Evolutionary conservation across 2,113 vertebrate species (phyloP).

Genomic region (Plestiodon gilberti): DNA sequence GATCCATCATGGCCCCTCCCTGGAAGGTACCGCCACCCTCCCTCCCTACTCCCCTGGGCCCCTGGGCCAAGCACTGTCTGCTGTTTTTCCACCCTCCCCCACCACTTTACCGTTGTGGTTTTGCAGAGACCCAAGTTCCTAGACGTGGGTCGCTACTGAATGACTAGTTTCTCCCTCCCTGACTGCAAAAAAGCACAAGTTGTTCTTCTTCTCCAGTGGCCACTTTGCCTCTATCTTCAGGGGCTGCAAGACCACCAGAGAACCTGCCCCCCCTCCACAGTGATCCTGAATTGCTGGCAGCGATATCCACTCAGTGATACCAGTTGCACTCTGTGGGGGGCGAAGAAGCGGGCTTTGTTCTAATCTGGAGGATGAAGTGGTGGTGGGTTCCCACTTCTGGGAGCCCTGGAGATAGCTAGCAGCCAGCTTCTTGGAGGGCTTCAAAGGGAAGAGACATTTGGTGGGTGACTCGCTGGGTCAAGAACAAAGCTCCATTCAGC

Average conservation of each 20-base stretch:
- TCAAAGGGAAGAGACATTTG: constrained; percentile 61
- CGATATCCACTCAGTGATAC: constrained; percentile 2
- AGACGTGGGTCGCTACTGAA: background rate
- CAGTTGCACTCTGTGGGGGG: constrained; percentile 36
- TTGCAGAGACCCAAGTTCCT: background rate
- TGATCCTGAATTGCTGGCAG: constrained; percentile 15
- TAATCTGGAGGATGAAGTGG: constrained; percentile 48
- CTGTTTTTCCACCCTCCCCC: background rate
- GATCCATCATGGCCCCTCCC: too few species aligned
- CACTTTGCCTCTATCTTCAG: background rate
- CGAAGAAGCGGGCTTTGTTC: constrained; percentile 32
- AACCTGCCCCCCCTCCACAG: background rate
- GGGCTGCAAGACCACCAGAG: background rate
- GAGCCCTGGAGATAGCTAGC: constrained; percentile 48
- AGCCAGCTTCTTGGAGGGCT: constrained; percentile 51
- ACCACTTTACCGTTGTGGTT: background rate
- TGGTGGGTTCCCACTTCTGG: constrained; percentile 9
- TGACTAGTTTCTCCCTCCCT: background rate
- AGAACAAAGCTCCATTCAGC: constrained; percentile 66
- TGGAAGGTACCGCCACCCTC: too few species aligned
- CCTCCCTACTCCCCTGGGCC: too few species aligned
- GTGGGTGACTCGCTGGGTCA: constrained; percentile 45
- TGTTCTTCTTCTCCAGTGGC: background rate
- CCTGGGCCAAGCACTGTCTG: too few species aligned
- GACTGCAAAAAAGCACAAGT: background rate